Percentiles rank a stretch among this genome's conserved stretches.
Conservation (phyloP, 2,888 invertebrate genomes). For the Synanthedon formicaeformis region DNA sequence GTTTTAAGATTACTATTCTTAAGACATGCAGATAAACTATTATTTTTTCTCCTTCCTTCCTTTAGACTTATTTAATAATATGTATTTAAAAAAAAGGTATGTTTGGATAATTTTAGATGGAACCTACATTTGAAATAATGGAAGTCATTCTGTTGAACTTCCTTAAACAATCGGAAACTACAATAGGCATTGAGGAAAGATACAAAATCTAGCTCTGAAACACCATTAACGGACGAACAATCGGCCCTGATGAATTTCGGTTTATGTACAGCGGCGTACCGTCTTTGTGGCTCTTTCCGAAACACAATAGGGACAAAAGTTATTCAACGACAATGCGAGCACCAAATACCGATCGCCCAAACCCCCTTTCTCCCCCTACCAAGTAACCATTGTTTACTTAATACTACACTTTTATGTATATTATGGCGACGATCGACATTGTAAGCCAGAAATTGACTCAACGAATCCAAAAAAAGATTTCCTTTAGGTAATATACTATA, state of each 20-base stretch:
- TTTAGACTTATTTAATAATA: no score
- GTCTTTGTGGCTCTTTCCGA: constrained; percentile 68
- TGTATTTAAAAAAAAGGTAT: no score
- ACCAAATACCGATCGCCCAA: constrained; percentile 69
- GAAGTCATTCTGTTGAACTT: no score
- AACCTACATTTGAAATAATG: no score
- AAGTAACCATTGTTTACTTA: constrained; percentile 66
- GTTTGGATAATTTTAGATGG: no score
- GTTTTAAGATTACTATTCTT: no score
- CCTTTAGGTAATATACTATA: not conserved
- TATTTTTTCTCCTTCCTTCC: no score
- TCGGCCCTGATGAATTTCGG: constrained; percentile 68
- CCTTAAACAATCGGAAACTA: not conserved
- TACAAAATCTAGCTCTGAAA: constrained; percentile 35
- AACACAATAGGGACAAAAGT: constrained; percentile 72
- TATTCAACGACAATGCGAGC: constrained; percentile 71
- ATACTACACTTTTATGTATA: constrained; percentile 64
- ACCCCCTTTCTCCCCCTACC: constrained; percentile 17
- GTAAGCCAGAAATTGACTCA: constrained; percentile 44
- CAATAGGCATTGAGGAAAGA: constrained; percentile 5
- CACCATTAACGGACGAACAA: constrained; percentile 61
- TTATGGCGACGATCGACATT: constrained; percentile 43
- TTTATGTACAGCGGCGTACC: constrained; percentile 61
- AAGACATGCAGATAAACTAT: no score
- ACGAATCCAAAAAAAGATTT: constrained; percentile 14